phyloP scores from a whole-genome alignment of 2,888 invertebrate species.

The Drosophila seclusa region DNA sequence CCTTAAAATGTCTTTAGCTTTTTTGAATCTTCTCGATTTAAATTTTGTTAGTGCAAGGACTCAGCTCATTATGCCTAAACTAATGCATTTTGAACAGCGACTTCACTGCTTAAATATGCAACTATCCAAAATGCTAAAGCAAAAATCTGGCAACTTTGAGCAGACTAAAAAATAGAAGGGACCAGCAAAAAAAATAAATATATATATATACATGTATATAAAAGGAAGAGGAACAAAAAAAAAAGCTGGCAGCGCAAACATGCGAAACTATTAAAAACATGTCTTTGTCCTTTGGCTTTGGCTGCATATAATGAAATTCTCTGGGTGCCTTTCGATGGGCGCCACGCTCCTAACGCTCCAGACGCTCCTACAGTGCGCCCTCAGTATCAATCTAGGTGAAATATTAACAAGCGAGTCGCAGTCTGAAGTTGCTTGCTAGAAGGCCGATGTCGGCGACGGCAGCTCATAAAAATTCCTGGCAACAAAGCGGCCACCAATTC shows the following conservation, averaged over 20 bases:
- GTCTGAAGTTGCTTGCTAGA: slow-evolving; percentile 56
- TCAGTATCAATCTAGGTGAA: slow-evolving; percentile 79
- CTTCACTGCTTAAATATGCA: slow-evolving; percentile 64
- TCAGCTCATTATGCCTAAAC: slow-evolving; percentile 28
- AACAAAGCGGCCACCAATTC: slow-evolving; percentile 44
- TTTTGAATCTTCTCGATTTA: background rate
- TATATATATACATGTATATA: background rate
- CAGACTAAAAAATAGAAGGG: slow-evolving; percentile 23
- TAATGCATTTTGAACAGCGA: slow-evolving; percentile 32
- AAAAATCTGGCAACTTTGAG: slow-evolving; percentile 52
- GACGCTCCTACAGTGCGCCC: slow-evolving; percentile 19
- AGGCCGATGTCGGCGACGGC: slow-evolving; percentile 56
- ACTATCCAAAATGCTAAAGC: slow-evolving; percentile 48
- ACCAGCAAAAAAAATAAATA: background rate
- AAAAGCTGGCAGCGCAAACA: slow-evolving; percentile 62
- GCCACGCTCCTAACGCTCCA: slow-evolving; percentile 13
- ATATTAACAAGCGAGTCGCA: slow-evolving; percentile 72
- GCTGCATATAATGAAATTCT: slow-evolving; percentile 77
- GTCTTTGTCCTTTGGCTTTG: slow-evolving; percentile 69
- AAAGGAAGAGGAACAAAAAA: slow-evolving; percentile 7
- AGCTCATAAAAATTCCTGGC: slow-evolving; percentile 82
- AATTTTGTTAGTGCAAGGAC: background rate
- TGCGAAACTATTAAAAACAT: slow-evolving; percentile 79
- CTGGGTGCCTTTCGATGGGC: slow-evolving; percentile 37
- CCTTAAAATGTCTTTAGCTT: background rate